These are phyloP conservation scores for Halcyon badia DNA, from an alignment of 2,797 vertebrate species.

Conservation along the genomic window DNA sequence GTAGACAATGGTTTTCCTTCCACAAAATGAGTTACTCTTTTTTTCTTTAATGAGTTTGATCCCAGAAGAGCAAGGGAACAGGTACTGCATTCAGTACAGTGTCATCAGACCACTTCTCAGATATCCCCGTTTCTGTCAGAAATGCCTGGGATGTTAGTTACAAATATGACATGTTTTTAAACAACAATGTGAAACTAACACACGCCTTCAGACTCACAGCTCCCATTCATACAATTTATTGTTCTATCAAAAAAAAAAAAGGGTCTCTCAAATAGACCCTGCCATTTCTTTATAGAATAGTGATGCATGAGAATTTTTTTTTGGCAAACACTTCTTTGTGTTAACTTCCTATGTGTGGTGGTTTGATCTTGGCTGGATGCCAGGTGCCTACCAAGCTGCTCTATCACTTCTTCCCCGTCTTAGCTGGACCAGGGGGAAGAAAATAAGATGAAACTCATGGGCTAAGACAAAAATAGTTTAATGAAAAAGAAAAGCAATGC, in stretches of 20 bases:
- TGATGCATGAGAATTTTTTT: not conserved
- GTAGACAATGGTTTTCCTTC: conserved; percentile 10
- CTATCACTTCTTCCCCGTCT: too few species aligned
- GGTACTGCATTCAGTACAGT: not conserved
- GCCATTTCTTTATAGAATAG: not conserved
- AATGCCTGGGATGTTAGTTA: not conserved
- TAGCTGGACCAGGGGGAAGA: too few species aligned
- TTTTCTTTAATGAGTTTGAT: conserved; percentile 26
- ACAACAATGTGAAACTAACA: not conserved
- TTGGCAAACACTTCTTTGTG: not conserved
- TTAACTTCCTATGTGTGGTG: not conserved
- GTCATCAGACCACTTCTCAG: not conserved
- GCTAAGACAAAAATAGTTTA: too few species aligned
- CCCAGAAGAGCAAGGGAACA: not conserved
- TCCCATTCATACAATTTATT: conserved; percentile 2
- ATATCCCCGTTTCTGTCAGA: not conserved
- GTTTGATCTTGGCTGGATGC: too few species aligned
- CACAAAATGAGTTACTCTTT: not conserved
- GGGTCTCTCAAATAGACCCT: not conserved
- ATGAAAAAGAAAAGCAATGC: too few species aligned
- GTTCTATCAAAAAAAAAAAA: not conserved
- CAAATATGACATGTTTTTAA: not conserved
- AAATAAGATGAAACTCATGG: too few species aligned
- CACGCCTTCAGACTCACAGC: not conserved
- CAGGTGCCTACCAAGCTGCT: too few species aligned